Base-by-base conservation (phyloP, 2,113 vertebrate genomes). In the Paradoxurus hermaphroditus region DNA sequence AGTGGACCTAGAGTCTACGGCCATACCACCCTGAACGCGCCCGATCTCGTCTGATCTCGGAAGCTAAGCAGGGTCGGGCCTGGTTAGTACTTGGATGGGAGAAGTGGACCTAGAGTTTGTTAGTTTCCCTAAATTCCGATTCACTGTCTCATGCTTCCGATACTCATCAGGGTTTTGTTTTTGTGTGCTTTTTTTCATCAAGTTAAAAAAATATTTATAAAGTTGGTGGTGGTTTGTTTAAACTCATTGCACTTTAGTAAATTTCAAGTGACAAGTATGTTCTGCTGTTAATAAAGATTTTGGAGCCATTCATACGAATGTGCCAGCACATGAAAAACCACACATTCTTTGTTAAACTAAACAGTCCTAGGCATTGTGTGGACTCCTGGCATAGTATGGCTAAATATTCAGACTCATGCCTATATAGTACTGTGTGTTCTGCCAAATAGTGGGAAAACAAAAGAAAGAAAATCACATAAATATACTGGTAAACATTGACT, bases 381-480 rank as follows among this genome's bases (percentile, higher is more conserved):
- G 72, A 94, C 94, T 98, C 90, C 94, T 97, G 97, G 96, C 94
- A 95, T 83, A 91, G 89, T 84, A 93, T 89, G 94, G 94, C 81
- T 97, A 89, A 98, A 97, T 96, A 97, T 97, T 97, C 97, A 97
- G 94, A 97, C 90, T 96, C 96, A 96, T 97, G 96, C 97, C 96
- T 96, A 75, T 94, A 97, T 49, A 96, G 97, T 91, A 96, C 97
- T 97, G 84, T 77, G 41, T 97, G 97, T 98, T 94, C 97, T 98
- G 98, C 97, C 97, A 98, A 97, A 96, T 36, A 82, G 91, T 95
- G 49, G 68, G 82, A 97, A 96, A 97, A 97, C 95, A 97, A 98
- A 98, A 96, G 97, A 83, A 98, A 97, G 96, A 97, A 97, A 98
- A 93, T 91, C 88, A 96, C 65, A 97, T 93, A 97, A 98, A 98